A percentile compares a stretch with the other conserved stretches of the same genome.
Conservation (phyloP, 2,113 vertebrate species). For the Theristicus caerulescens region DNA sequence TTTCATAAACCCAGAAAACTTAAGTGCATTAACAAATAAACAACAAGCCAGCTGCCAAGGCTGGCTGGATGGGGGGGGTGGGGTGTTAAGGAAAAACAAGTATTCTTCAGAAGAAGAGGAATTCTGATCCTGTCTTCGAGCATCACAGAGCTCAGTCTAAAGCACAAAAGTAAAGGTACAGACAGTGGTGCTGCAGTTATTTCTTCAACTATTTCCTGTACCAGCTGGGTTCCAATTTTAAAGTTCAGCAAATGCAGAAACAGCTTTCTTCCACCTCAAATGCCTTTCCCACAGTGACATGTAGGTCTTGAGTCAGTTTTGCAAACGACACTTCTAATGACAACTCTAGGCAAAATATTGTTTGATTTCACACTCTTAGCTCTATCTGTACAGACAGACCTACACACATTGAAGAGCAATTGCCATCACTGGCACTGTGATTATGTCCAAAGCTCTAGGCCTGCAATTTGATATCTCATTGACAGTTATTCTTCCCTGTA, state of each 20-base stretch:
- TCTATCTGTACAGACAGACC: neutral
- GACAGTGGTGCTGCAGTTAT: neutral
- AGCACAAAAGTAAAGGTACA: neutral
- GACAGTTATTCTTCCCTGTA: neutral
- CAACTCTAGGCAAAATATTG: neutral
- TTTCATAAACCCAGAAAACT: neutral
- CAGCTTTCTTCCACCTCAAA: neutral
- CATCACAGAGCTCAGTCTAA: neutral
- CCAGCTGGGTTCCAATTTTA: neutral
- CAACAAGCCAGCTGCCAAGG: neutral
- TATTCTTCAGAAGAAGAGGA: neutral
- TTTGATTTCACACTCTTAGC: neutral
- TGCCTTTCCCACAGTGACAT: neutral
- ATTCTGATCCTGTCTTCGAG: neutral
- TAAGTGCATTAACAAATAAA: neutral
- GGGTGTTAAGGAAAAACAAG: neutral
- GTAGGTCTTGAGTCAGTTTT: neutral
- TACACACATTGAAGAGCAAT: neutral
- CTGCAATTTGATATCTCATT: neutral
- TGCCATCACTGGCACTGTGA: neutral
- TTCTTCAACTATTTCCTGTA: neutral
- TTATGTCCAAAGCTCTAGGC: neutral
- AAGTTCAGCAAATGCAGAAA: neutral
- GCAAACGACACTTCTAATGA: neutral
- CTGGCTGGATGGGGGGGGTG: rapidly evolving